Conservation (phyloP, 1,140 invertebrate species). For the Hetaerina americana region DNA sequence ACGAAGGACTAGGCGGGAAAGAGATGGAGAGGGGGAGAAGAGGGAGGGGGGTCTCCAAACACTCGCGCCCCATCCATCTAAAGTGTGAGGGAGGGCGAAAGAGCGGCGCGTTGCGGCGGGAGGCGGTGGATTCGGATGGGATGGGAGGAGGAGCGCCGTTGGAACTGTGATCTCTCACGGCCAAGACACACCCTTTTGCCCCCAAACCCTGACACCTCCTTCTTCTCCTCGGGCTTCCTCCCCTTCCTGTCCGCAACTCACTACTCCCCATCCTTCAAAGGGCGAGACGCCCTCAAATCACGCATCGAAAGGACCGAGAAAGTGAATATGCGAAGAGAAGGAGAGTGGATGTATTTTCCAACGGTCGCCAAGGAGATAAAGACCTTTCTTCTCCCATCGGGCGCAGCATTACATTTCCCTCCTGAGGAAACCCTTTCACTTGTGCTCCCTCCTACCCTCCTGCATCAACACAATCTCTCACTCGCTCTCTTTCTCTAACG, state of each 20-base stretch:
- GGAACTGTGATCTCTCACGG: neutral
- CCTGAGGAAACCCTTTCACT: no score
- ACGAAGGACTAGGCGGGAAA: no score
- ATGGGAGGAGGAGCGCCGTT: neutral
- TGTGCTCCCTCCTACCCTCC: no score
- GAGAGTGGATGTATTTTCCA: neutral
- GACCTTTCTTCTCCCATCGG: neutral
- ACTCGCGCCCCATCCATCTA: neutral
- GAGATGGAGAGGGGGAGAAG: no score
- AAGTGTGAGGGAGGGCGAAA: neutral
- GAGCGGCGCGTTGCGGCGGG: no score
- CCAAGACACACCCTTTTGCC: neutral
- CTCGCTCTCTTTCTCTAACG: no score
- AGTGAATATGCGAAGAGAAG: neutral
- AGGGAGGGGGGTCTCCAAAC: neutral
- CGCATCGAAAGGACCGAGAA: neutral
- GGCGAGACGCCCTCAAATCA: neutral
- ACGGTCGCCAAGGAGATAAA: neutral
- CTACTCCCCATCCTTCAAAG: no score
- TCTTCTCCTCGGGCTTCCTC: neutral
- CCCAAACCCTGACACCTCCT: neutral
- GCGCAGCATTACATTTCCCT: no score
- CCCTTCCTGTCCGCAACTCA: neutral
- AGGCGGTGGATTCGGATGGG: neutral
- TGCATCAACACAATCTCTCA: no score